Percentiles rank a stretch among this genome's conserved stretches.
Conservation (phyloP, 2,888 invertebrate genomes). For the Cerceris ruficornis region DNA sequence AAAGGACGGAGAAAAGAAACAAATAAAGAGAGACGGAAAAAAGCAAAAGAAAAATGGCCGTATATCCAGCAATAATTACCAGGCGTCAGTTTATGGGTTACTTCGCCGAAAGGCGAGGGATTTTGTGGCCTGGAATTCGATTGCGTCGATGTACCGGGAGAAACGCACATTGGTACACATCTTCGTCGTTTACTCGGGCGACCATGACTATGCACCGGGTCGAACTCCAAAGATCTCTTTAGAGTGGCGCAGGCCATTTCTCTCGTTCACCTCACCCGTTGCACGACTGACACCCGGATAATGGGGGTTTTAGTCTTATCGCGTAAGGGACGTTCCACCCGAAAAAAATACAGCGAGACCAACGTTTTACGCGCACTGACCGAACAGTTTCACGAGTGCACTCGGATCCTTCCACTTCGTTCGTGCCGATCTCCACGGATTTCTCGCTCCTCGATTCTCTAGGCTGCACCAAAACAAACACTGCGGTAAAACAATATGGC, state of each 20-base stretch:
- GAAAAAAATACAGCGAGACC: constrained; percentile 52
- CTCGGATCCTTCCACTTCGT: constrained; percentile 31
- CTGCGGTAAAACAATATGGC: constrained; percentile 79
- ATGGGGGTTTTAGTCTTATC: constrained; percentile 20
- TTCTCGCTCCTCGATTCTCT: constrained; percentile 43
- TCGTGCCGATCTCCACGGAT: constrained; percentile 62
- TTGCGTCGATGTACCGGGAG: constrained; percentile 81
- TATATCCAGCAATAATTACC: constrained; percentile 85
- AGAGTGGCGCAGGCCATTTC: constrained; percentile 99
- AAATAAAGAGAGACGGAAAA: constrained; percentile 52
- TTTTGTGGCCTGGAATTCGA: constrained; percentile 79
- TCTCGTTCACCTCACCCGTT: constrained; percentile 69
- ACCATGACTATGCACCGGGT: constrained; percentile 91
- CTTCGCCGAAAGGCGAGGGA: constrained; percentile 92
- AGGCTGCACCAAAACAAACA: constrained; percentile 79
- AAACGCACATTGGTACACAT: constrained; percentile 93
- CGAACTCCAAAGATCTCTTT: constrained; percentile 97
- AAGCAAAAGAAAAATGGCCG: constrained; percentile 73
- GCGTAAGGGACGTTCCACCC: background rate
- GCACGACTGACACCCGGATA: constrained; percentile 62
- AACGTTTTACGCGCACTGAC: constrained; percentile 53
- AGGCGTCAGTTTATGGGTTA: constrained; percentile 93
- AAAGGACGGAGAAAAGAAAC: constrained; percentile 18
- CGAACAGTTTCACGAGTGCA: constrained; percentile 29
- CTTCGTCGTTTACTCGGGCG: constrained; percentile 94